A percentile compares a stretch with the other conserved stretches of the same genome.
Conservation (phyloP, 2,888 invertebrate species). For the Drosophila differens region DNA sequence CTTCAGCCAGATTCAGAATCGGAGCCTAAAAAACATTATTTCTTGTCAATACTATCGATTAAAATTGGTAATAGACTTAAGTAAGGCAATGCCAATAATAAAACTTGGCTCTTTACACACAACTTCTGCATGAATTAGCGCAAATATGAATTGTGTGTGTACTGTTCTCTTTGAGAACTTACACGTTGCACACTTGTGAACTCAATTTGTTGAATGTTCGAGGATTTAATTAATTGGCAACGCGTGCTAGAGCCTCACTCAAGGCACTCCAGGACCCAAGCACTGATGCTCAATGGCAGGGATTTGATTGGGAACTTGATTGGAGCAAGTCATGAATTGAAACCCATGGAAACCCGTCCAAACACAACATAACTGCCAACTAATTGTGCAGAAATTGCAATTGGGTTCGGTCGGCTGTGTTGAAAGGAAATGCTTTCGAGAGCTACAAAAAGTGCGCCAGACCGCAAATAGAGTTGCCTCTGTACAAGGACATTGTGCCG, state of each 20-base stretch:
- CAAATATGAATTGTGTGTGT: slow-evolving; percentile 11
- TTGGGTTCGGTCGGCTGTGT: neutral
- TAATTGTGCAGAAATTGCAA: slow-evolving; percentile 74
- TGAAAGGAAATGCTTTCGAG: slow-evolving; percentile 37
- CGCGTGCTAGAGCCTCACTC: slow-evolving; percentile 70
- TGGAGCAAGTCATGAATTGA: slow-evolving; percentile 22
- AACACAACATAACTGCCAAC: slow-evolving; percentile 47
- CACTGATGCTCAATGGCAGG: slow-evolving; percentile 16
- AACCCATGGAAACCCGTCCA: slow-evolving; percentile 14
- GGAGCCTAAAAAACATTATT: neutral
- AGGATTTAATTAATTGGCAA: slow-evolving; percentile 75
- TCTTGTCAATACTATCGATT: neutral
- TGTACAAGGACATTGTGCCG: neutral
- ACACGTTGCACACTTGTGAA: slow-evolving; percentile 21
- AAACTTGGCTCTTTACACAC: neutral
- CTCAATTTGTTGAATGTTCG: slow-evolving; percentile 59
- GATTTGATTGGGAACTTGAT: slow-evolving; percentile 41
- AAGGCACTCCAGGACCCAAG: slow-evolving; percentile 21
- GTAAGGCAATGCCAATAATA: neutral
- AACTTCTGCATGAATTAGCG: slow-evolving; percentile 1
- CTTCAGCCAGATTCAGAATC: neutral
- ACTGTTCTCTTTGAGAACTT: slow-evolving; percentile 1
- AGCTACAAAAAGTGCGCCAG: slow-evolving; percentile 28
- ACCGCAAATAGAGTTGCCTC: slow-evolving; percentile 27
- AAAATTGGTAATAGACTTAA: neutral